Conservation (phyloP, 2,888 invertebrate genomes). For the Lithophane leautieri region DNA sequence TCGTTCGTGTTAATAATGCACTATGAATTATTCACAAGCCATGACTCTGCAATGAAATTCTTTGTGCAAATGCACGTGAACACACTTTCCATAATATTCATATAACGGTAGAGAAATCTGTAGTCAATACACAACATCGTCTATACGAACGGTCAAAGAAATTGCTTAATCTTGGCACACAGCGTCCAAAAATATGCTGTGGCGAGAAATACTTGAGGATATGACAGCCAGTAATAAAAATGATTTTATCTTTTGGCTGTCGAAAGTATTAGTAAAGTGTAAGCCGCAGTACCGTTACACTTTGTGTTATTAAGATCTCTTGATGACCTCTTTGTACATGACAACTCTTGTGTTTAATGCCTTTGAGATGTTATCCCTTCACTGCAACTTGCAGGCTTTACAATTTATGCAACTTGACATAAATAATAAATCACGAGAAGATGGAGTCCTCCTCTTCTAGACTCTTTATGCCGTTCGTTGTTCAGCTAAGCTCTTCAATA, state of each 20-base stretch:
- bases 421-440: neutral
- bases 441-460: neutral
- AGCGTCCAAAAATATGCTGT: constrained; percentile 56
- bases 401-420: neutral
- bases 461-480: neutral
- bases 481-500: constrained; percentile 2
- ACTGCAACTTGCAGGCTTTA: constrained; percentile 4
- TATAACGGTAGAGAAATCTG: constrained; percentile 62
- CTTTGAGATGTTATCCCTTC: constrained; percentile 30
- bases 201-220: constrained; percentile 42
- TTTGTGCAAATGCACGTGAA: constrained; percentile 70
- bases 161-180: constrained; percentile 44
- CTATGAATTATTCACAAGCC: constrained; percentile 84
- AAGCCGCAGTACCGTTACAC: constrained; percentile 51
- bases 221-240: constrained; percentile 43
- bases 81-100: constrained; percentile 77
- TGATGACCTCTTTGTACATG: constrained; percentile 47
- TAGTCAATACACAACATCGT: constrained; percentile 24
- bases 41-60: constrained; percentile 76
- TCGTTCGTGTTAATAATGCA: constrained; percentile 76
- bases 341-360: constrained; percentile 18
- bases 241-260: constrained; percentile 51
- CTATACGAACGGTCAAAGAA: constrained; percentile 19
- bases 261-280: constrained; percentile 44
- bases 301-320: constrained; percentile 53